These are phyloP conservation scores for Helicoverpa assulta DNA, from an alignment of 2,888 invertebrate species.

Conservation along the genomic window DNA sequence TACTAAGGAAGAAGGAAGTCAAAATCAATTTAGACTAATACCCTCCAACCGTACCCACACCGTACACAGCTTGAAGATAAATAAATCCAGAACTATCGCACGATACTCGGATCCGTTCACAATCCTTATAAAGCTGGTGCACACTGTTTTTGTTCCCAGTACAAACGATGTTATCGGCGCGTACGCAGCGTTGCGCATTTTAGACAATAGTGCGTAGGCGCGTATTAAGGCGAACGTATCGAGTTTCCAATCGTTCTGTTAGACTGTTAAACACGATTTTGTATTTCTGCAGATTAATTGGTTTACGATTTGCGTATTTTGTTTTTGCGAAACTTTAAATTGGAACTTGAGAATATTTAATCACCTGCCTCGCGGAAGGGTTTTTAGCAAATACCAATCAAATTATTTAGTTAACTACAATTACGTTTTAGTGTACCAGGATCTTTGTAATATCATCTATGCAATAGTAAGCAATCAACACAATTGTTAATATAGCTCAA, in stretches of 20 bases:
- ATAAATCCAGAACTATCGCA: conserved; percentile 58
- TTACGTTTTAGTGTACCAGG: too few species aligned
- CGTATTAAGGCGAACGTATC: conserved; percentile 72
- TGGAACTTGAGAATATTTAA: neutral
- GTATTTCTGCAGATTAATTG: conserved; percentile 61
- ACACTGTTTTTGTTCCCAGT: conserved; percentile 61
- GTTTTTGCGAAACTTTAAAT: conserved; percentile 3
- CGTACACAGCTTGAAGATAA: conserved; percentile 57
- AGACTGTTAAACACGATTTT: conserved; percentile 60
- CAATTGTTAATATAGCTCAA: too few species aligned
- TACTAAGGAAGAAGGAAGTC: conserved; percentile 29
- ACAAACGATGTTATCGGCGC: conserved; percentile 61
- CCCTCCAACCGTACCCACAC: conserved; percentile 31
- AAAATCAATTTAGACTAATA: conserved; percentile 26
- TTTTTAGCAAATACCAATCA: neutral
- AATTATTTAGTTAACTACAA: too few species aligned
- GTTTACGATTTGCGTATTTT: conserved; percentile 41
- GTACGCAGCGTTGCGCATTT: conserved; percentile 68
- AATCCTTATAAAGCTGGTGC: conserved; percentile 64
- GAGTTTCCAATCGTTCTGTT: conserved; percentile 64
- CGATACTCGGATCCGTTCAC: conserved; percentile 54
- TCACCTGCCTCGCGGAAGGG: neutral
- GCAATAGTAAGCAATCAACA: too few species aligned
- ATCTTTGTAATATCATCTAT: too few species aligned
- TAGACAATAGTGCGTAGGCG: conserved; percentile 86